Percentiles rank a stretch among this genome's conserved stretches.
Conservation (phyloP, 2,797 vertebrate species). For the Phoxinus dragarum region DNA sequence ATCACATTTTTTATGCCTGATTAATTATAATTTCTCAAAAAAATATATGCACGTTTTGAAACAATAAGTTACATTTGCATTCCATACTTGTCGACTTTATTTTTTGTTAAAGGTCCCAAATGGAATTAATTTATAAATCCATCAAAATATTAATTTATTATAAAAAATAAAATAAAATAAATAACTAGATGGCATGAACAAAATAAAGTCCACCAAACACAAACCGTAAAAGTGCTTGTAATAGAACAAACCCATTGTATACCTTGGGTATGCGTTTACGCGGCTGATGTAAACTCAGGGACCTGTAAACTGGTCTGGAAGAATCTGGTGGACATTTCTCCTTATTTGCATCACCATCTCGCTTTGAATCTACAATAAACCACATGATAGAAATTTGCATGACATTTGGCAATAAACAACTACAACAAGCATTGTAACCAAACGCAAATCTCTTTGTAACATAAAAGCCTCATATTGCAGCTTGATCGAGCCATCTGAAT, state of each 20-base stretch:
- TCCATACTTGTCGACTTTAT: neutral
- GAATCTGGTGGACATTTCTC: constrained; percentile 79
- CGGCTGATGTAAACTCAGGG: constrained; percentile 84
- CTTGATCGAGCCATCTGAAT: constrained; percentile 39
- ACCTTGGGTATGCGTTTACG: constrained; percentile 94
- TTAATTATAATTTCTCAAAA: neutral
- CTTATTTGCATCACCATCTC: constrained; percentile 82
- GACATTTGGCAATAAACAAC: constrained; percentile 1
- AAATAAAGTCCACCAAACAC: neutral
- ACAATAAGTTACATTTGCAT: neutral
- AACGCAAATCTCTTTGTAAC: neutral
- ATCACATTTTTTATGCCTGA: neutral
- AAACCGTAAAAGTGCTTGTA: neutral
- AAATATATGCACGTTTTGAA: neutral
- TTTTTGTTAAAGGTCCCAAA: neutral
- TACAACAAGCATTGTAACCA: neutral
- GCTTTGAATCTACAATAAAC: constrained; percentile 82
- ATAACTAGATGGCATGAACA: neutral
- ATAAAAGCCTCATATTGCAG: neutral
- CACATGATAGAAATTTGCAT: constrained; percentile 61
- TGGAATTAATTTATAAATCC: neutral
- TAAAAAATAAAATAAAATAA: neutral
- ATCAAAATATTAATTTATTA: neutral
- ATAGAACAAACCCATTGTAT: neutral
- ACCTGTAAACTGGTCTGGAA: constrained; percentile 82